These are phyloP conservation scores for Cheilosia variabilis DNA, from an alignment of 2,888 invertebrate species.

Conservation along the genomic window DNA sequence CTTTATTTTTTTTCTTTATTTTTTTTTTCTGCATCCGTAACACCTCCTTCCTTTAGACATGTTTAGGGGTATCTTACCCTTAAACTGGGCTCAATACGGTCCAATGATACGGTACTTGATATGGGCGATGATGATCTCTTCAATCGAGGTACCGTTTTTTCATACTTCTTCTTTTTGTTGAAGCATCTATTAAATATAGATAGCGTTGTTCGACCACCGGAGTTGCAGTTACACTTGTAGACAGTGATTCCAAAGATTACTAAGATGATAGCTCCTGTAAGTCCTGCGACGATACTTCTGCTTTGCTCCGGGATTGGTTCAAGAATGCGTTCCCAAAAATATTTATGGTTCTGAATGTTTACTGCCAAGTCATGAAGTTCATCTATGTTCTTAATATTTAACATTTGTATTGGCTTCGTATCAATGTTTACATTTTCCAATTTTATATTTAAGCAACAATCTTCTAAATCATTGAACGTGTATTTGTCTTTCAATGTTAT, in stretches of 20 bases:
- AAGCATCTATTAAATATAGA: background rate
- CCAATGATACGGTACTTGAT: background rate
- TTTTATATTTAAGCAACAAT: conserved; percentile 3
- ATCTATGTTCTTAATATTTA: conserved; percentile 5
- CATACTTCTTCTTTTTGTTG: background rate
- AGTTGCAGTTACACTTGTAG: conserved; percentile 4
- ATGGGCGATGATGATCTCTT: background rate
- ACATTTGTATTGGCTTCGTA: background rate
- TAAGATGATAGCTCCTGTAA: background rate
- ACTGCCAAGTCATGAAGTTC: conserved; percentile 4
- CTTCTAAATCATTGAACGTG: conserved; percentile 1
- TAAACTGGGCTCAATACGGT: background rate
- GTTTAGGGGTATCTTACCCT: conserved; percentile 7
- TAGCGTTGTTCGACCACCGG: background rate
- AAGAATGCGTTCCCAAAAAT: background rate
- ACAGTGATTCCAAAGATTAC: background rate
- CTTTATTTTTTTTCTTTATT: background rate
- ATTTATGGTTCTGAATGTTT: background rate
- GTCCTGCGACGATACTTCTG: background rate
- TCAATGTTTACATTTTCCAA: conserved; percentile 3
- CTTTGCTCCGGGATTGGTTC: background rate
- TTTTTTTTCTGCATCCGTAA: background rate
- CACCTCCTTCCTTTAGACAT: conserved; percentile 11
- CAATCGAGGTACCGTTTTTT: background rate
- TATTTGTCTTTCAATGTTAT: conserved; percentile 6